These are phyloP conservation scores for Rapana venosa DNA, from an alignment of 2,888 invertebrate genomes.

Conservation along the genomic window DNA sequence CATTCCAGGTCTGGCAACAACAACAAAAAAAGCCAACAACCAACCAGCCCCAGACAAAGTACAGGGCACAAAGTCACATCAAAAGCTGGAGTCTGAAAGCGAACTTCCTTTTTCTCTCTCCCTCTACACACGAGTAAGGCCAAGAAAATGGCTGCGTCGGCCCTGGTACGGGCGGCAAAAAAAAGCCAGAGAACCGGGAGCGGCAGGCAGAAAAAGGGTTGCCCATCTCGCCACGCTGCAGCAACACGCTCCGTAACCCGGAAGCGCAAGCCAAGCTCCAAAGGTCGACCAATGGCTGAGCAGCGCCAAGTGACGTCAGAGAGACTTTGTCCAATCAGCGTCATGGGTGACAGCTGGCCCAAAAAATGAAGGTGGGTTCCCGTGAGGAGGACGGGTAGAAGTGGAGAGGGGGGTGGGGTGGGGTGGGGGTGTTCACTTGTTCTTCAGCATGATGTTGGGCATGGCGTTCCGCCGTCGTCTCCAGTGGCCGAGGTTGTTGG, in stretches of 20 bases:
- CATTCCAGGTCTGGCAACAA: background rate
- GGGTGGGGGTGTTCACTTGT: constrained; percentile 4
- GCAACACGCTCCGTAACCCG: background rate
- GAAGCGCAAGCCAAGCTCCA: background rate
- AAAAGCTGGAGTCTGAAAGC: background rate
- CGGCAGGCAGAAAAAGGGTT: background rate
- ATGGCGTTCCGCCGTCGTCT: constrained; percentile 87
- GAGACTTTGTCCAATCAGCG: background rate
- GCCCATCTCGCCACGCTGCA: background rate
- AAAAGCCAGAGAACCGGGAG: background rate
- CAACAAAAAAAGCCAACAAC: too few species aligned
- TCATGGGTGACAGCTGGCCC: background rate
- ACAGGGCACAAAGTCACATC: background rate
- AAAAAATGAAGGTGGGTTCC: background rate
- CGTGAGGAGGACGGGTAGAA: background rate
- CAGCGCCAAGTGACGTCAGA: background rate
- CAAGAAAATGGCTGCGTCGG: background rate
- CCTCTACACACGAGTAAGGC: constrained; percentile 18
- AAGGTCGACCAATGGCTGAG: background rate
- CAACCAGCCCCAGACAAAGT: background rate
- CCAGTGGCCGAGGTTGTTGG: constrained; percentile 95
- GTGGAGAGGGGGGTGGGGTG: background rate
- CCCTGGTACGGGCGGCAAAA: background rate
- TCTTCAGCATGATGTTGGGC: constrained; percentile 87
- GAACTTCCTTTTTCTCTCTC: background rate